Percentiles rank a stretch among this genome's conserved stretches.
Conservation (phyloP, 2,113 vertebrate genomes). For the Bos javanicus region DNA sequence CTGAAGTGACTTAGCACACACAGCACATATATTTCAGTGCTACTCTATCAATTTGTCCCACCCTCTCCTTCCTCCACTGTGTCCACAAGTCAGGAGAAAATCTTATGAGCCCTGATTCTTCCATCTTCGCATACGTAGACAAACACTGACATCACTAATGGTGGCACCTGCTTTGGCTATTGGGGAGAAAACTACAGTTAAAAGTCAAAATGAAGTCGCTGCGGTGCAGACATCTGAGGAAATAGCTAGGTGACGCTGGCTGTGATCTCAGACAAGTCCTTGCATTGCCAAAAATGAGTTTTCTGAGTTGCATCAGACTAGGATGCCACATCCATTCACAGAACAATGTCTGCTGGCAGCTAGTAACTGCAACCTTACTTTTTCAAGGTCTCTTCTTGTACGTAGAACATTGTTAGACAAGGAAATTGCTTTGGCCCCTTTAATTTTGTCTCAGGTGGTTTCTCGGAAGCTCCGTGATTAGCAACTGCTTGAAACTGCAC, state of each 20-base stretch:
- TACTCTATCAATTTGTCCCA: neutral
- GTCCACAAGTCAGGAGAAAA: neutral
- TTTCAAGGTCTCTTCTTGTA: neutral
- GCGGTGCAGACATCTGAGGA: accelerated
- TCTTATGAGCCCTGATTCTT: neutral
- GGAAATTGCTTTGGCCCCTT: neutral
- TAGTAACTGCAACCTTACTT: neutral
- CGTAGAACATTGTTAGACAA: neutral
- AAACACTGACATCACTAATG: neutral
- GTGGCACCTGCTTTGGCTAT: neutral
- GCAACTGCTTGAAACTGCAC: neutral
- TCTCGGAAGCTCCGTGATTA: neutral
- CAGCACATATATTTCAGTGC: neutral
- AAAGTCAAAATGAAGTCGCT: neutral
- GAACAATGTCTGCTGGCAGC: neutral
- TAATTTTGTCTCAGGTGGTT: neutral
- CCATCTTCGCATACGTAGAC: neutral
- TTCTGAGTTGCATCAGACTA: neutral
- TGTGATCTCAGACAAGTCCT: neutral
- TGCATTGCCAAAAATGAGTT: neutral
- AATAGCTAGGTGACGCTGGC: neutral
- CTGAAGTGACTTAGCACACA: neutral
- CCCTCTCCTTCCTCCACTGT: neutral
- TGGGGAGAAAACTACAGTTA: neutral
- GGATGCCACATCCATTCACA: neutral